Conservation (phyloP, 30 jellyfish, hydroid and myxozoan species). For the Pseudorhiza aurosa region DNA sequence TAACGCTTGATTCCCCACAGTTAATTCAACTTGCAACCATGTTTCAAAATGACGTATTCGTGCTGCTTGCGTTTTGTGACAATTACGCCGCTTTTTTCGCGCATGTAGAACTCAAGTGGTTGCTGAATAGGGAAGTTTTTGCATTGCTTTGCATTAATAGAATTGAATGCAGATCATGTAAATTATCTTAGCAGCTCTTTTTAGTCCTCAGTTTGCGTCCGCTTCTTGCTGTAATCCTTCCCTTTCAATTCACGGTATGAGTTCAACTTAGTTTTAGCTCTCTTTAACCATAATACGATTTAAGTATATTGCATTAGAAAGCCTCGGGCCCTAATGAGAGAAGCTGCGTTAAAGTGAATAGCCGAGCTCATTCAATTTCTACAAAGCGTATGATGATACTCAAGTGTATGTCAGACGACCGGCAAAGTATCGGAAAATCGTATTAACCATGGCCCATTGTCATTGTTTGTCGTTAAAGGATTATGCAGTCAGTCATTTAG, state of each 20-base stretch:
- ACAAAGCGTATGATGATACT: background rate
- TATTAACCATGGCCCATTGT: background rate
- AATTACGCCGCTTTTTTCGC: too few species aligned
- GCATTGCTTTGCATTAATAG: background rate
- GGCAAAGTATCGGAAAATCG: background rate
- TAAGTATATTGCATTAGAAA: background rate
- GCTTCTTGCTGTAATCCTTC: background rate
- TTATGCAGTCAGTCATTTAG: background rate
- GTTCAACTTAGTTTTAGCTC: background rate
- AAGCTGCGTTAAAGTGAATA: background rate
- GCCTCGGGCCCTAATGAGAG: background rate
- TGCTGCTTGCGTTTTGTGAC: too few species aligned
- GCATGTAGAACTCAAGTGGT: background rate
- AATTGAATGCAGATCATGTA: background rate
- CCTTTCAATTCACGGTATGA: conserved; percentile 1
- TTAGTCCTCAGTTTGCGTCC: conserved; percentile 11
- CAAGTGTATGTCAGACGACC: background rate
- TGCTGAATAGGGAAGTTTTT: background rate
- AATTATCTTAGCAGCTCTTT: background rate
- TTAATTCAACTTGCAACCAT: too few species aligned
- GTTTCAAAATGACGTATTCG: too few species aligned
- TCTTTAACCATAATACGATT: background rate
- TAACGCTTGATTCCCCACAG: too few species aligned
- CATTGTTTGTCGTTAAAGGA: background rate
- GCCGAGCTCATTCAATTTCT: background rate